These are phyloP conservation scores for Anhinga anhinga DNA, from an alignment of 2,113 vertebrate species.

Conservation along the genomic window DNA sequence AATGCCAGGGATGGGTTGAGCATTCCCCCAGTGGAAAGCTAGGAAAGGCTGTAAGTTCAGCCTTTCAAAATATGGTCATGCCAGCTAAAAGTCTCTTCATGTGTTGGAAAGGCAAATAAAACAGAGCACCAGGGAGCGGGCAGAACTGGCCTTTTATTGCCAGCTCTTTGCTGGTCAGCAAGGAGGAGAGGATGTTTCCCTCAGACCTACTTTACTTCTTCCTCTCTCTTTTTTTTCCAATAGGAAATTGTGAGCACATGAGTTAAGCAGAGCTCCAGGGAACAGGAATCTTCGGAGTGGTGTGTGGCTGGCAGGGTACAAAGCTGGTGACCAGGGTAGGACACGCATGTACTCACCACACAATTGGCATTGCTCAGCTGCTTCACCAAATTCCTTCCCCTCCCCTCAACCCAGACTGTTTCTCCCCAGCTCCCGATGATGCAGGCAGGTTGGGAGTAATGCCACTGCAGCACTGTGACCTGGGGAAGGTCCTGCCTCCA, in stretches of 20 bases:
- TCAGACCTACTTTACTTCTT: background rate
- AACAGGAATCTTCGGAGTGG: background rate
- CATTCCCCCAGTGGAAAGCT: background rate
- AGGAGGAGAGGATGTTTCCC: background rate
- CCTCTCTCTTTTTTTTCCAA: background rate
- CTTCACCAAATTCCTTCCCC: background rate
- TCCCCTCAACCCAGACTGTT: background rate
- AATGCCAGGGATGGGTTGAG: background rate
- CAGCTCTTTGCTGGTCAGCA: background rate
- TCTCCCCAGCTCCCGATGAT: background rate
- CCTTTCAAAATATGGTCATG: background rate
- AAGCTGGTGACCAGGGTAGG: background rate
- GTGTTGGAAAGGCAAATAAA: background rate
- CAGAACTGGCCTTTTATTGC: background rate
- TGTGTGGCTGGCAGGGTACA: background rate
- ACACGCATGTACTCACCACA: accelerated
- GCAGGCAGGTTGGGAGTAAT: background rate
- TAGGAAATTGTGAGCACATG: conserved; percentile 26
- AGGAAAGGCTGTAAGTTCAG: background rate
- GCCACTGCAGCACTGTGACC: accelerated
- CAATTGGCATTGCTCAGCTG: background rate
- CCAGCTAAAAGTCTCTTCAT: background rate
- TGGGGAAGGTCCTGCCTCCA: background rate
- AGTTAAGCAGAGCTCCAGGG: background rate
- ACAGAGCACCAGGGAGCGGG: background rate